Evolutionary conservation across 1,140 invertebrate genomes (phyloP).

Genomic region (Olivierus martensii): DNA sequence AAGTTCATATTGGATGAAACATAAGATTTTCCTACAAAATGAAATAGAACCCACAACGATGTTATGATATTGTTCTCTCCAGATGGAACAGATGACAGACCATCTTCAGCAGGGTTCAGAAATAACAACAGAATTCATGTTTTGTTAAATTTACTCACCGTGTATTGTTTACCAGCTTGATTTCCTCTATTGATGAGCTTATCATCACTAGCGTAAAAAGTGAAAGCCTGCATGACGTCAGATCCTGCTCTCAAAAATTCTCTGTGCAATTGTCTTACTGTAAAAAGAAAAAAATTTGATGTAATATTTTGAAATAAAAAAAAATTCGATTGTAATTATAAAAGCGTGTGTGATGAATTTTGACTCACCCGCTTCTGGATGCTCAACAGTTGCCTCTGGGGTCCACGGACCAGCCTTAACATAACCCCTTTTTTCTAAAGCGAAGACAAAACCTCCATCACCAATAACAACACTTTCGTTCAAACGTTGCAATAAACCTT

Average conservation of each 20-base stretch:
- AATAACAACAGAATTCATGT: not conserved
- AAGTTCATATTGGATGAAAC: too few relatives aligned
- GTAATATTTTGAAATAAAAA: not conserved
- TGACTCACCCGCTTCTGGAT: constrained; percentile 31
- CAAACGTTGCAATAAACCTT: constrained; percentile 29
- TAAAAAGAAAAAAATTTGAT: not conserved
- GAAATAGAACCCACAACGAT: not conserved
- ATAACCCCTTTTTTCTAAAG: constrained; percentile 33
- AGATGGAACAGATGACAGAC: not conserved
- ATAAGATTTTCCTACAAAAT: not conserved
- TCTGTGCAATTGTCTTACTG: constrained; percentile 27
- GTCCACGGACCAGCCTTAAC: constrained; percentile 36
- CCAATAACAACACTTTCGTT: constrained; percentile 31
- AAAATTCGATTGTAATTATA: not conserved
- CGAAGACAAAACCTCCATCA: constrained; percentile 34
- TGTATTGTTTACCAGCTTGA: constrained; percentile 24
- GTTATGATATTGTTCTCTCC: not conserved
- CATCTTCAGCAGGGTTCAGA: not conserved
- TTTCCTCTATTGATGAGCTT: constrained; percentile 32
- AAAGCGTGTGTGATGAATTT: not conserved
- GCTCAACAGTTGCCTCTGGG: constrained; percentile 29
- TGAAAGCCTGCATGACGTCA: constrained; percentile 34
- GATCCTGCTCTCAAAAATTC: constrained; percentile 33
- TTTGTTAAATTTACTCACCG: constrained; percentile 19
- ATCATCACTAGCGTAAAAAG: constrained; percentile 34